Conservation (phyloP, 2,113 vertebrate species). For the Brachypteracias leptosomus region DNA sequence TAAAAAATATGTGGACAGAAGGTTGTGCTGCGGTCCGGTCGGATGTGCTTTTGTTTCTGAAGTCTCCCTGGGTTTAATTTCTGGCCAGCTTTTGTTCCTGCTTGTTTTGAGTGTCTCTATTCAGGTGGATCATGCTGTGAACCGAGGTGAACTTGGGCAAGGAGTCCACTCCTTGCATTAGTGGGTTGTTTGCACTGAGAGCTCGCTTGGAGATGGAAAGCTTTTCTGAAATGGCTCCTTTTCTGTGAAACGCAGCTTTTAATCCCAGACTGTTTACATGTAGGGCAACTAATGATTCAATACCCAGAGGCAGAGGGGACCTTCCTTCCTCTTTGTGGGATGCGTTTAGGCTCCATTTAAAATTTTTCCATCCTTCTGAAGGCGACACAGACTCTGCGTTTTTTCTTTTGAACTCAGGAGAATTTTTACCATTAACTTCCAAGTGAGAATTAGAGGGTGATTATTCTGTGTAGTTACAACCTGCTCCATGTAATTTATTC, state of each 20-base stretch:
- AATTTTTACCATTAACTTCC: not conserved
- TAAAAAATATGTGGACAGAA: rapidly evolving
- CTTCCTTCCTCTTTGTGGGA: slow-evolving; percentile 8
- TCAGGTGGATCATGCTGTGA: slow-evolving; percentile 4
- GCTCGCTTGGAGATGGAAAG: not conserved
- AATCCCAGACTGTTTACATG: not conserved
- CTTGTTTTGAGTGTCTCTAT: not conserved
- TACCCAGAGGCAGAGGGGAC: not conserved
- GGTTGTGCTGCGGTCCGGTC: not conserved
- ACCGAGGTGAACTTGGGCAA: not conserved
- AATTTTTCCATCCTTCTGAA: not conserved
- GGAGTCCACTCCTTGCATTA: not conserved
- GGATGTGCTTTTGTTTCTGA: not conserved
- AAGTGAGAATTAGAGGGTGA: not conserved
- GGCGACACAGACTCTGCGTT: not conserved
- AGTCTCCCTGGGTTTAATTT: not conserved
- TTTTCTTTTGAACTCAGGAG: not conserved
- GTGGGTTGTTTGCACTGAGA: not conserved
- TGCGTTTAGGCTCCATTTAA: not conserved
- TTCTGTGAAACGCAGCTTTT: not conserved
- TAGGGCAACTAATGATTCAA: not conserved
- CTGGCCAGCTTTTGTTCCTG: not conserved
- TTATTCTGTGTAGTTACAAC: not conserved
- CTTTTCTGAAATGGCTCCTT: not conserved
- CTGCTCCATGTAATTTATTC: not conserved